Percentiles rank a stretch among this genome's conserved stretches.
phyloP scores from a whole-genome alignment of 2,797 vertebrate genomes.

The Mico argentatus region DNA sequence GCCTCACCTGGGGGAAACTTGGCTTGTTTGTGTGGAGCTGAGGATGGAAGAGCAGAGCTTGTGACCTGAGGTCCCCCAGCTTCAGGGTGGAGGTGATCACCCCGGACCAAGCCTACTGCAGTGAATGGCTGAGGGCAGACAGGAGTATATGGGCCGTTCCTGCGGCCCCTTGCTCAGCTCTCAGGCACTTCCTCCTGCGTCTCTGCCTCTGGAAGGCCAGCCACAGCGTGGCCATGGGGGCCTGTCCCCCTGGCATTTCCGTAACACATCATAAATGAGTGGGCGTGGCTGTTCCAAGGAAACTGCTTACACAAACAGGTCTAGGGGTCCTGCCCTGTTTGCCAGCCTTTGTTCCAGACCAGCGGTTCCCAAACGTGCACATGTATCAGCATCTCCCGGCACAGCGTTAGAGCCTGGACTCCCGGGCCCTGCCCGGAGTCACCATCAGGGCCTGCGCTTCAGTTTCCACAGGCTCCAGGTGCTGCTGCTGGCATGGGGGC shows the following conservation, averaged over 20 bases:
- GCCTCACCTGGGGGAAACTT: accelerated
- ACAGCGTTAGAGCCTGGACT: background rate
- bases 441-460: background rate
- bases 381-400: background rate
- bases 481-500: background rate
- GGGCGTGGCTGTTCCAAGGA: background rate
- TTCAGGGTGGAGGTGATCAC: background rate
- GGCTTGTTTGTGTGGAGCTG: background rate
- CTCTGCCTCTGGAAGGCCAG: background rate
- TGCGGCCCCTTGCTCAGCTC: background rate
- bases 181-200: background rate
- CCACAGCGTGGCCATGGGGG: background rate
- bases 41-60: background rate
- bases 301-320: background rate
- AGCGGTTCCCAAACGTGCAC: background rate
- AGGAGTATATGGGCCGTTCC: too few relatives aligned
- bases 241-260: background rate
- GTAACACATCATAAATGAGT: accelerated
- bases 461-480: too few relatives aligned
- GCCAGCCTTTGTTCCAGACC: background rate
- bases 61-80: background rate
- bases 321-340: background rate
- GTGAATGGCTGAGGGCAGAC: background rate
- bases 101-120: background rate
- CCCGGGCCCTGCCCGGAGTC: too few relatives aligned